phyloP scores from a whole-genome alignment of 2,797 vertebrate species.

The Salmo trutta region DNA sequence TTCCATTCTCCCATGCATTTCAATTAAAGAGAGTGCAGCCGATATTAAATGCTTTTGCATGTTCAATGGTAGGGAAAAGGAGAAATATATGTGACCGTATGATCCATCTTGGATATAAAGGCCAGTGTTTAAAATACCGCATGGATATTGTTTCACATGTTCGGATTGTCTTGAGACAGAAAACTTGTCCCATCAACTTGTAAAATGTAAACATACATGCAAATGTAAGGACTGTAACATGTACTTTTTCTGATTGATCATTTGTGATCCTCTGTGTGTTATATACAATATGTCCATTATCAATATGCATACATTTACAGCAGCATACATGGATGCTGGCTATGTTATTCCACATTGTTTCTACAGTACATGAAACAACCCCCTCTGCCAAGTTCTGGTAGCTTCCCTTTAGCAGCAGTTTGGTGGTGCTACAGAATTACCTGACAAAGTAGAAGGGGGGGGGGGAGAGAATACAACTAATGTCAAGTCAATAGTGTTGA shows the following conservation, averaged over 20 bases:
- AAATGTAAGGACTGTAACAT: not conserved
- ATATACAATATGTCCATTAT: not conserved
- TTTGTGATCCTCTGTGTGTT: not conserved
- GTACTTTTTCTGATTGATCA: not conserved
- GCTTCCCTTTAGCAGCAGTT: not conserved
- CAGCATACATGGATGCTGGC: not conserved
- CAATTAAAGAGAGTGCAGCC: slow-evolving; percentile 10
- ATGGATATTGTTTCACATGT: not conserved
- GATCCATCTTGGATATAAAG: not conserved
- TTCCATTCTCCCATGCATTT: slow-evolving; percentile 4
- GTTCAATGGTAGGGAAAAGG: slow-evolving; percentile 6
- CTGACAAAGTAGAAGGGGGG: slow-evolving; percentile 59
- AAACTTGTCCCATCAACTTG: not conserved
- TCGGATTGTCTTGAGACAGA: not conserved
- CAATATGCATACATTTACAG: not conserved
- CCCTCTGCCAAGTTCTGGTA: not conserved
- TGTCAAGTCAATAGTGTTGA: slow-evolving; percentile 68
- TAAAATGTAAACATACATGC: not conserved
- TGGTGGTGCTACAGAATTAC: slow-evolving; percentile 46
- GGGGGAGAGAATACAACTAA: slow-evolving; percentile 76
- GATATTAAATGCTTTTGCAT: slow-evolving; percentile 7
- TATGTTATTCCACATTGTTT: not conserved
- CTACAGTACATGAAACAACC: not conserved
- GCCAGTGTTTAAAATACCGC: not conserved
- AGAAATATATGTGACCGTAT: not conserved